Conservation (phyloP, 2,888 invertebrate genomes). For the Ceratothoa steindachneri region DNA sequence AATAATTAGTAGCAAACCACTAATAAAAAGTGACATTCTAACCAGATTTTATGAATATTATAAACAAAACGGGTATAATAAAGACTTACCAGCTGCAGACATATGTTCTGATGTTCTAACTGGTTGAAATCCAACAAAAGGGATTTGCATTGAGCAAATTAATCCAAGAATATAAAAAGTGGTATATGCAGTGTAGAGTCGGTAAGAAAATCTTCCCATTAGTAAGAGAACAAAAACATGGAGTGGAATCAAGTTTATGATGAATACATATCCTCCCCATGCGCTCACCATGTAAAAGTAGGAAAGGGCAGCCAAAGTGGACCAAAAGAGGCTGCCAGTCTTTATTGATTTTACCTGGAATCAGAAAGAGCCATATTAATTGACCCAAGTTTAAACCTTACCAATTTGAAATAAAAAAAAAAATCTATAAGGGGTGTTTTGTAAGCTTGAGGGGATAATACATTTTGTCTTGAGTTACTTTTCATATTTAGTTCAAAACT, state of each 20-base stretch:
- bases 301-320: slow-evolving; percentile 84
- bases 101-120: slow-evolving; percentile 98
- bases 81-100: slow-evolving; percentile 79
- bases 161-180: slow-evolving; percentile 95
- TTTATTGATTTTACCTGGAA: slow-evolving; percentile 79
- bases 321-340: slow-evolving; percentile 96
- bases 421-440: background rate
- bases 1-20: background rate
- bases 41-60: background rate
- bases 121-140: slow-evolving; percentile 87
- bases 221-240: slow-evolving; percentile 82
- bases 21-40: background rate
- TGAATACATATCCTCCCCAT: slow-evolving; percentile 99
- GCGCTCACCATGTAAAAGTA: slow-evolving; percentile 99
- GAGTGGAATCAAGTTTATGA: slow-evolving; percentile 96
- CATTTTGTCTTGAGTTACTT: background rate
- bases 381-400: background rate
- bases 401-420: slow-evolving; percentile 1
- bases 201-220: slow-evolving; percentile 84
- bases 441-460: background rate
- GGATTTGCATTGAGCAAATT: slow-evolving; percentile 87
- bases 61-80: background rate
- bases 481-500: no score
- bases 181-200: slow-evolving; percentile 89
- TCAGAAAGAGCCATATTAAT: slow-evolving; percentile 19